These are phyloP conservation scores for Drosophila subquinaria DNA, from an alignment of 2,888 invertebrate genomes.

Conservation along the genomic window DNA sequence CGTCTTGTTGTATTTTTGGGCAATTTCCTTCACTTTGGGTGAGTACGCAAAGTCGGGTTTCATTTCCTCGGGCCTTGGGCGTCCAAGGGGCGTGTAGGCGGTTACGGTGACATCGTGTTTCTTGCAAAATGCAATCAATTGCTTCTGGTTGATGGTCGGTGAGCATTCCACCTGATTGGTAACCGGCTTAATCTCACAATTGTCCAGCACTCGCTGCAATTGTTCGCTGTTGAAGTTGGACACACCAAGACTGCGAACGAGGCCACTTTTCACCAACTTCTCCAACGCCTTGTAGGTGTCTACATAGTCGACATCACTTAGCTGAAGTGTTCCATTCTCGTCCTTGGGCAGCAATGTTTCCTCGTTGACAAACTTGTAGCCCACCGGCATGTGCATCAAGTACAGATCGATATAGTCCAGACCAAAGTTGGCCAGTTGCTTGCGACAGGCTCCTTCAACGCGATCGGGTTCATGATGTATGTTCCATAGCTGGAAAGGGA, in stretches of 20 bases:
- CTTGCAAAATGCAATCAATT: conserved; percentile 89
- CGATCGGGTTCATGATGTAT: conserved; percentile 78
- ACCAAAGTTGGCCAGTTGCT: conserved; percentile 88
- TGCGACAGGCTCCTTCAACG: conserved; percentile 86
- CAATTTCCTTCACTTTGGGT: conserved; percentile 87
- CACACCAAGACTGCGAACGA: conserved; percentile 92
- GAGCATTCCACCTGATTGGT: conserved; percentile 87
- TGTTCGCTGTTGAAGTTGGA: conserved; percentile 95
- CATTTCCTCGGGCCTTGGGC: conserved; percentile 86
- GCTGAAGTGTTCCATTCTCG: conserved; percentile 68
- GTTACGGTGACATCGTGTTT: conserved; percentile 88
- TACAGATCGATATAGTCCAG: conserved; percentile 92
- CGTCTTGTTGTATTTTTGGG: conserved; percentile 88
- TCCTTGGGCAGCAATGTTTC: conserved; percentile 79
- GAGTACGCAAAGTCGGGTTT: conserved; percentile 86
- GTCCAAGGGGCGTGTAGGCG: conserved; percentile 92
- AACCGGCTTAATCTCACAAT: conserved; percentile 89
- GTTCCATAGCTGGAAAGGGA: conserved; percentile 80
- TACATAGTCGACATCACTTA: conserved; percentile 89
- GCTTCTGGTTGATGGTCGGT: conserved; percentile 90
- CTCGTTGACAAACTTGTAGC: conserved; percentile 86
- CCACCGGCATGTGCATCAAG: conserved; percentile 93
- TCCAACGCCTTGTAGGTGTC: conserved; percentile 94
- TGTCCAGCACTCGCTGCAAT: conserved; percentile 89
- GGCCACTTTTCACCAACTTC: conserved; percentile 89